phyloP scores from a whole-genome alignment of 2,888 invertebrate species.

The Drosophila subsilvestris region DNA sequence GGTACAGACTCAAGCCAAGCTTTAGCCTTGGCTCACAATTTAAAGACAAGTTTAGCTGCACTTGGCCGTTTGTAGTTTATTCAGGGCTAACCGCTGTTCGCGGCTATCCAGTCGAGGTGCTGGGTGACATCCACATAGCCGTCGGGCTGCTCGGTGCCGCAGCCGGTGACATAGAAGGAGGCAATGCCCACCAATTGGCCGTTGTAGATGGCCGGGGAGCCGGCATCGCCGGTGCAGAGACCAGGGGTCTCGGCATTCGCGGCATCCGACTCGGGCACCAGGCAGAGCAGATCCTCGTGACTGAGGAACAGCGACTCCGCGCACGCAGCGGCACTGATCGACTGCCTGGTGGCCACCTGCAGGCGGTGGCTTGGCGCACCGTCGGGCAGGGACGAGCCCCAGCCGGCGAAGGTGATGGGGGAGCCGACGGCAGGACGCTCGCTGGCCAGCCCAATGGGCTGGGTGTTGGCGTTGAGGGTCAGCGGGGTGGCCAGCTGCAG shows the following conservation, averaged over 20 bases:
- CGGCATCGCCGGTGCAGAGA: constrained; percentile 81
- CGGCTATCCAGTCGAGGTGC: constrained; percentile 68
- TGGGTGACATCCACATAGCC: constrained; percentile 77
- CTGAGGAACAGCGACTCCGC: constrained; percentile 48
- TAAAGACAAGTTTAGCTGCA: too few species aligned
- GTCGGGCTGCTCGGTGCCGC: constrained; percentile 75
- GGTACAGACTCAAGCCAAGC: too few species aligned
- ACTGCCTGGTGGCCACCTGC: constrained; percentile 67
- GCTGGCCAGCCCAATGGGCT: constrained; percentile 68
- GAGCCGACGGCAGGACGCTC: constrained; percentile 58
- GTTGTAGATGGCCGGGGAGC: constrained; percentile 80
- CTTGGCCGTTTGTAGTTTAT: background rate
- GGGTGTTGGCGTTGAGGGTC: constrained; percentile 56
- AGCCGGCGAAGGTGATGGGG: constrained; percentile 73
- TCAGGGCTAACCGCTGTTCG: constrained; percentile 13
- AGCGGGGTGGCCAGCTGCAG: constrained; percentile 72
- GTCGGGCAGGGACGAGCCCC: constrained; percentile 67
- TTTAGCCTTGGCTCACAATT: too few species aligned
- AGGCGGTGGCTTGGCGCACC: constrained; percentile 65
- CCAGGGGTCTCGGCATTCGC: constrained; percentile 59
- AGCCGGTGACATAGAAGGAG: constrained; percentile 74
- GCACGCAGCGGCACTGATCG: constrained; percentile 66
- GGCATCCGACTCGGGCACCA: constrained; percentile 55
- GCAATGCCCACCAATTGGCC: constrained; percentile 79
- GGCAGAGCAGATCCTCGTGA: constrained; percentile 73